Conservation (phyloP, 2,113 vertebrate species). For the Psittacus erithacus region DNA sequence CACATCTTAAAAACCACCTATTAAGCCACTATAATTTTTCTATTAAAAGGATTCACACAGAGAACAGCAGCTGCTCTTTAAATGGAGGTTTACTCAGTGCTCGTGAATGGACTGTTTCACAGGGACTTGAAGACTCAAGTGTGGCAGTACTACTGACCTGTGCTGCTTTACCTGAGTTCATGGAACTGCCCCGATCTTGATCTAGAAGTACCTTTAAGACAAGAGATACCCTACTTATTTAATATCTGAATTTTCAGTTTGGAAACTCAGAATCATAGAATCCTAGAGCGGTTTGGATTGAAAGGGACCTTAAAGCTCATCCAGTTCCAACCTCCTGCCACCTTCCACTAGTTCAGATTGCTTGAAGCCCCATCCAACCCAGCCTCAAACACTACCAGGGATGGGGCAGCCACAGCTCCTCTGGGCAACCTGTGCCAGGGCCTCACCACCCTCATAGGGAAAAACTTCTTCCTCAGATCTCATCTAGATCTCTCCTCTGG, state of each 20-base stretch:
- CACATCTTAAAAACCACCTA: fast-evolving
- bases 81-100: too few relatives aligned
- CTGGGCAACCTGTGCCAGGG: neutral
- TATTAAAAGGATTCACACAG: neutral
- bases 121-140: fast-evolving
- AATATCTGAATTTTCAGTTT: neutral
- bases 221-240: neutral
- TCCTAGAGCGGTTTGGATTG: neutral
- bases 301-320: neutral
- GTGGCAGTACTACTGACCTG: neutral
- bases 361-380: neutral
- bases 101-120: fast-evolving
- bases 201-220: neutral
- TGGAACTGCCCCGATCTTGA: neutral
- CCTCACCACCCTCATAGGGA: neutral
- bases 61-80: neutral
- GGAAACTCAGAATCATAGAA: neutral
- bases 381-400: neutral
- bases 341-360: neutral
- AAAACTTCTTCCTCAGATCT: neutral
- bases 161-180: neutral
- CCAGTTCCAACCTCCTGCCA: neutral
- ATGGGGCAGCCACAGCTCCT: neutral
- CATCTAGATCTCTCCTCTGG: neutral
- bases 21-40: fast-evolving